Conservation (phyloP, 2,113 vertebrate species). For the Oryzias woworae region DNA sequence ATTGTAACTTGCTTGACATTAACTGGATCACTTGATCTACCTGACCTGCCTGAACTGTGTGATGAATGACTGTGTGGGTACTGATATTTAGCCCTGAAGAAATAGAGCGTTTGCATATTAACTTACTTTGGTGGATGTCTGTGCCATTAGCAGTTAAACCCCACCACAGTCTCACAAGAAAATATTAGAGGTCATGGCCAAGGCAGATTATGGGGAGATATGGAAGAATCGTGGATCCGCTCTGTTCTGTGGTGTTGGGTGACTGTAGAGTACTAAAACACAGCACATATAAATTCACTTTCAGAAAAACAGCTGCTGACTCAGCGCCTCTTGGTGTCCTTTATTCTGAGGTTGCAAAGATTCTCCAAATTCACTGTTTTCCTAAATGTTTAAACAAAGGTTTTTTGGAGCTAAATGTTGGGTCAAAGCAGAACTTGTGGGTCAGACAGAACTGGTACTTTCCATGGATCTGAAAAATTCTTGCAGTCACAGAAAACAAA, state of each 20-base stretch:
- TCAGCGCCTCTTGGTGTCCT: slow-evolving; percentile 31
- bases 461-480: too few relatives aligned
- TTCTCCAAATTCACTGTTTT: neutral
- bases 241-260: slow-evolving; percentile 49
- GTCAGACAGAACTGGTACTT: too few relatives aligned
- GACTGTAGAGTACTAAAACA: slow-evolving; percentile 67
- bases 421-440: neutral
- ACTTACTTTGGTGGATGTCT: slow-evolving; percentile 45
- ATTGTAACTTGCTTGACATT: neutral
- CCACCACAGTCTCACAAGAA: slow-evolving; percentile 49
- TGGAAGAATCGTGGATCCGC: slow-evolving; percentile 50
- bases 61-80: slow-evolving; percentile 24
- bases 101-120: slow-evolving; percentile 32
- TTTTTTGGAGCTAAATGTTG: neutral
- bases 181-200: slow-evolving; percentile 52
- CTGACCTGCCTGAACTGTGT: slow-evolving; percentile 20
- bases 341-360: neutral
- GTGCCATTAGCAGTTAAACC: slow-evolving; percentile 61
- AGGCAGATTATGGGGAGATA: slow-evolving; percentile 40
- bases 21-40: slow-evolving; percentile 10
- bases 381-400: neutral
- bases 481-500: too few relatives aligned
- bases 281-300: slow-evolving; percentile 48
- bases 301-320: slow-evolving; percentile 53
- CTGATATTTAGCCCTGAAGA: slow-evolving; percentile 17